Evolutionary conservation across 2,888 invertebrate genomes (phyloP).

Genomic region (Drosophila vallismaia): DNA sequence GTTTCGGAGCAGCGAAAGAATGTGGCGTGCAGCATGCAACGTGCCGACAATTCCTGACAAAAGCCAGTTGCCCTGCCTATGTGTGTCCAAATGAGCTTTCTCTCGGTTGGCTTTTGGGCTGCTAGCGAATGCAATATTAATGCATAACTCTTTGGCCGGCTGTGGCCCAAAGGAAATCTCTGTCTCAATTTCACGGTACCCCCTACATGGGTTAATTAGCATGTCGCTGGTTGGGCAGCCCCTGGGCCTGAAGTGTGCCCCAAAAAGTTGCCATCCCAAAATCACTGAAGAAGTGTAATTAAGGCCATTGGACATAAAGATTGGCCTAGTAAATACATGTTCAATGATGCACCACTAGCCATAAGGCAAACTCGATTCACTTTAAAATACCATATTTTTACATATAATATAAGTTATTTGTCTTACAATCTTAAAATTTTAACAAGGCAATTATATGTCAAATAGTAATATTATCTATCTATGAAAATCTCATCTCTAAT

Average conservation of each 20-base stretch:
- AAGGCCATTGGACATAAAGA: conserved; percentile 31
- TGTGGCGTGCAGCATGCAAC: background rate
- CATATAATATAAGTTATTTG: too few species aligned
- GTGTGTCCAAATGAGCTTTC: conserved; percentile 53
- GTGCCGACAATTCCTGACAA: conserved; percentile 15
- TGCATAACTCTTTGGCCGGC: conserved; percentile 63
- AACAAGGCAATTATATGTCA: too few species aligned
- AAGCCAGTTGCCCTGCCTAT: conserved; percentile 28
- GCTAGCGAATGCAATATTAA: conserved; percentile 56
- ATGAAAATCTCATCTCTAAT: too few species aligned
- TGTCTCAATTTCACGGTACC: background rate
- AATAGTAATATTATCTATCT: too few species aligned
- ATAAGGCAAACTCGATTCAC: conserved; percentile 1
- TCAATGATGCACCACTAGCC: conserved; percentile 12
- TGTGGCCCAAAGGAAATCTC: conserved; percentile 21
- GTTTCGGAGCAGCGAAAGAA: background rate
- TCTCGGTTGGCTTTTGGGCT: conserved; percentile 34
- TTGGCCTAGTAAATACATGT: conserved; percentile 3
- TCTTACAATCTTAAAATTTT: too few species aligned
- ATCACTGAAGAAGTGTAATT: conserved; percentile 34
- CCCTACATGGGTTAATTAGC: conserved; percentile 59
- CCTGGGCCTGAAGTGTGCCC: conserved; percentile 11
- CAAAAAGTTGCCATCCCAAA: conserved; percentile 25
- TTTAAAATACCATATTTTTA: background rate
- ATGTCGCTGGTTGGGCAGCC: conserved; percentile 41